phyloP scores from a whole-genome alignment of 2,797 vertebrate species.

The Tapera naevia region DNA sequence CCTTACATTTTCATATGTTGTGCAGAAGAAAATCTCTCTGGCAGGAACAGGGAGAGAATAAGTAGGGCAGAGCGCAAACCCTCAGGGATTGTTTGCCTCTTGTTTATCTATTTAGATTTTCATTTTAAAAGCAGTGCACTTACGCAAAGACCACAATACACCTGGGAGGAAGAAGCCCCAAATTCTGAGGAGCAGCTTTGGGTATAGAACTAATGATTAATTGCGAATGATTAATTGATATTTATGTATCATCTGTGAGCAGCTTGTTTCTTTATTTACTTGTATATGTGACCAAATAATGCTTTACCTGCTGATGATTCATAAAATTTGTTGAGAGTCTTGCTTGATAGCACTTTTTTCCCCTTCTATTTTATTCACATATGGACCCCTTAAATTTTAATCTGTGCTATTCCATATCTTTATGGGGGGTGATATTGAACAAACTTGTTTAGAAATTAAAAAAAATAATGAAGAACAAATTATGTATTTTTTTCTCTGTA shows the following conservation, averaged over 20 bases:
- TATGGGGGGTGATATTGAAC: not conserved
- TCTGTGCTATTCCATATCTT: not conserved
- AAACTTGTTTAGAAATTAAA: not conserved
- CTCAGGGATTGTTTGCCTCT: not conserved
- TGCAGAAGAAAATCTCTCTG: not conserved
- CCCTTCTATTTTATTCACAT: not conserved
- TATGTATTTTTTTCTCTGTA: not conserved
- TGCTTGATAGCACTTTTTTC: not conserved
- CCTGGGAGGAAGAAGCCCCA: not conserved
- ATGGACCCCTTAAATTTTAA: not conserved
- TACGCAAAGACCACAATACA: not conserved
- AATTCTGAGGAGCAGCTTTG: not conserved
- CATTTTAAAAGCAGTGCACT: not conserved
- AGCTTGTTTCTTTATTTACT: not conserved
- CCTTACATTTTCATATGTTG: not conserved
- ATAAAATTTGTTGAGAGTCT: not conserved
- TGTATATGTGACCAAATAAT: not conserved
- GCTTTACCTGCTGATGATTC: not conserved
- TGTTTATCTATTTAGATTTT: slow-evolving; percentile 7
- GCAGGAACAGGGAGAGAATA: not conserved
- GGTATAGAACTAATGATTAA: not conserved
- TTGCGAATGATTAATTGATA: not conserved
- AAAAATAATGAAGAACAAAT: not conserved
- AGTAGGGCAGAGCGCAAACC: not conserved
- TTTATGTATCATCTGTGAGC: not conserved